These are phyloP conservation scores for Lissocephala sabroskyi DNA, from an alignment of 2,888 invertebrate genomes.

Conservation along the genomic window DNA sequence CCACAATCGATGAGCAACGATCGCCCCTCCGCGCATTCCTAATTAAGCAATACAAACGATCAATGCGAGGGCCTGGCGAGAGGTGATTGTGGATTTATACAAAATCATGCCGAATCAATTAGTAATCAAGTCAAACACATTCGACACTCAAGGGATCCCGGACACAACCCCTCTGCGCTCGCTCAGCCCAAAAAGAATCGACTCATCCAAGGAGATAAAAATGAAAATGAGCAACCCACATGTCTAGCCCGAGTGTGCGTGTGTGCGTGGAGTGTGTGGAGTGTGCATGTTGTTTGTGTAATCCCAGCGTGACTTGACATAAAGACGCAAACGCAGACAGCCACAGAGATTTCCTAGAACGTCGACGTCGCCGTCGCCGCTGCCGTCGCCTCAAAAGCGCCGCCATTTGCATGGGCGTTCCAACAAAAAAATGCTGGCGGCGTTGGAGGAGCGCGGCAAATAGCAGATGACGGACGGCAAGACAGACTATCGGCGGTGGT, in stretches of 20 bases:
- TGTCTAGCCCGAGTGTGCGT: too few species aligned
- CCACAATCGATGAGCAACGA: not conserved
- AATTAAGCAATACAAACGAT: conserved; percentile 25
- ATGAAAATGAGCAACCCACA: not conserved
- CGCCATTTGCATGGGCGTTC: conserved; percentile 34
- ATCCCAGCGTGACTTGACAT: conserved; percentile 32
- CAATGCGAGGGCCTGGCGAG: too few species aligned
- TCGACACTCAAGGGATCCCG: not conserved
- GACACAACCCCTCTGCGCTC: too few species aligned
- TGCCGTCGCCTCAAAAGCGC: conserved; percentile 21
- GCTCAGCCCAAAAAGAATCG: too few species aligned
- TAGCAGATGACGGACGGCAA: not conserved
- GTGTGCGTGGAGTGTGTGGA: not conserved
- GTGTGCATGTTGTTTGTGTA: not conserved
- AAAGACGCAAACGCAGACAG: conserved; percentile 10
- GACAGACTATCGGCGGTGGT: not conserved
- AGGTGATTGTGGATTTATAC: conserved; percentile 25
- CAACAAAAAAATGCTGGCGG: not conserved
- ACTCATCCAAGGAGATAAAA: not conserved
- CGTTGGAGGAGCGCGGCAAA: not conserved
- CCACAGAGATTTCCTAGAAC: conserved; percentile 47
- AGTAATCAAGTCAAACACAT: conserved; percentile 22
- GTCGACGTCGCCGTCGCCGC: not conserved
- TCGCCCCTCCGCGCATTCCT: conserved; percentile 25
- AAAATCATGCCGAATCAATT: conserved; percentile 43